These are phyloP conservation scores for Aspidiotus destructor DNA, from an alignment of 2,888 invertebrate species.

Conservation along the genomic window DNA sequence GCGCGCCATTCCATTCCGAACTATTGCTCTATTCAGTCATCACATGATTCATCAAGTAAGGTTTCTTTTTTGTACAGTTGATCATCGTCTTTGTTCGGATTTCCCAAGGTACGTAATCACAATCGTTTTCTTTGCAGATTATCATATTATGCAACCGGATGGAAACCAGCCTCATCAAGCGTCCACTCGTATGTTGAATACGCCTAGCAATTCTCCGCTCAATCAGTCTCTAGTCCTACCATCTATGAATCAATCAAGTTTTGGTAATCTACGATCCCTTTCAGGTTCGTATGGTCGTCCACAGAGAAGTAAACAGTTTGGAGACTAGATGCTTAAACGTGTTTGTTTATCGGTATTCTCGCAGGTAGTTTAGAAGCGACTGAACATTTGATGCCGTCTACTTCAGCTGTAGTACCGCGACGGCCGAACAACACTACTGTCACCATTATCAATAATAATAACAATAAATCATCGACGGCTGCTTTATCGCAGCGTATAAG, in stretches of 20 bases:
- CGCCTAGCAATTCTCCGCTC: slow-evolving; percentile 37
- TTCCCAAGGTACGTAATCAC: background rate
- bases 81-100: slow-evolving; percentile 5
- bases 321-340: background rate
- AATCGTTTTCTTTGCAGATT: slow-evolving; percentile 21
- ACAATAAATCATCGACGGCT: slow-evolving; percentile 40
- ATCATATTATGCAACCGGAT: slow-evolving; percentile 21
- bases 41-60: slow-evolving; percentile 31
- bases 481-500: slow-evolving; percentile 56
- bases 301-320: background rate
- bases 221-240: slow-evolving; percentile 36
- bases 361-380: slow-evolving; percentile 27
- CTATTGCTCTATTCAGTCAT: slow-evolving; percentile 28
- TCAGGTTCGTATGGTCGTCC: slow-evolving; percentile 14
- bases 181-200: slow-evolving; percentile 34
- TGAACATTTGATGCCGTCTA: slow-evolving; percentile 19
- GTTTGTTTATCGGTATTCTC: background rate
- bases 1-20: slow-evolving; percentile 29
- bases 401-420: slow-evolving; percentile 34
- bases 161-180: slow-evolving; percentile 15
- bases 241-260: slow-evolving; percentile 35
- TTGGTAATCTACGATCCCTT: slow-evolving; percentile 32
- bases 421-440: slow-evolving; percentile 56
- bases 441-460: slow-evolving; percentile 54
- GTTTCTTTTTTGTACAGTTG: background rate